Evolutionary conservation across 2,113 vertebrate genomes (phyloP), one percentile per base, ranked within the genome.

Genomic region (Crocuta crocuta): DNA sequence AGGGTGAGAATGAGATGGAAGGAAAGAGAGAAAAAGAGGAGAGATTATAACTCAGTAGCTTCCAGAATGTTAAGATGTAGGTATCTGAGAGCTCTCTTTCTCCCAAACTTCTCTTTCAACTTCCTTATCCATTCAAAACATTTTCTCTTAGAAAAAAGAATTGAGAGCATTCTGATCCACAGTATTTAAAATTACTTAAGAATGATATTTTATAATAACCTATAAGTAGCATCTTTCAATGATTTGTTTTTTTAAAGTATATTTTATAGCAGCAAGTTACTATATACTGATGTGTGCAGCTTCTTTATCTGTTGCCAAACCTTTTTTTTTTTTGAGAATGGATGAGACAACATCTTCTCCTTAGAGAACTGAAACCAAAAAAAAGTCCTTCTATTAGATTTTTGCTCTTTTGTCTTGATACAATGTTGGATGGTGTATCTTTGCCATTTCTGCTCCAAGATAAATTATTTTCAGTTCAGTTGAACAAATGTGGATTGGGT

Each of bases 381-480:
- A 65, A 95, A 87, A 68, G 21, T 4, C n/a, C 10, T 78, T 73
- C 43, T 68, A 33, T 28, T 31, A 3, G 11, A 21, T 61, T 81
- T 61, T 80, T n/a, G 24, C 23, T 58, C 21, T 23, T 90, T 88
- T 87, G 10, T 80, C 58, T 80, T 58, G 24, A 85, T 7, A 50
- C 2, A 70, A 39, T 4, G 87, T 89, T 53, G 91, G 21, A 61
- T 84, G 12, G 9, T n/a, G 0, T 55, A 9, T 79, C 28, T 45
- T 82, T 66, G 17, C 39, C 53, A 89, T 73, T 7, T 89, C 65
- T 97, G 71, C 33, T 66, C 24, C 65, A 92, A 97, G 65, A 94
- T 73, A 97, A 98, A 95, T 89, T 91, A 90, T 73, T 68, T 97
- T 93, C 68, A 96, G 85, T 63, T 79, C 50, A 85, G 16, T 63